Percentiles rank a stretch among this genome's conserved stretches.
These are phyloP conservation scores for Neocloeon triangulifer DNA, from an alignment of 1,140 invertebrate genomes.

Conservation along the genomic window DNA sequence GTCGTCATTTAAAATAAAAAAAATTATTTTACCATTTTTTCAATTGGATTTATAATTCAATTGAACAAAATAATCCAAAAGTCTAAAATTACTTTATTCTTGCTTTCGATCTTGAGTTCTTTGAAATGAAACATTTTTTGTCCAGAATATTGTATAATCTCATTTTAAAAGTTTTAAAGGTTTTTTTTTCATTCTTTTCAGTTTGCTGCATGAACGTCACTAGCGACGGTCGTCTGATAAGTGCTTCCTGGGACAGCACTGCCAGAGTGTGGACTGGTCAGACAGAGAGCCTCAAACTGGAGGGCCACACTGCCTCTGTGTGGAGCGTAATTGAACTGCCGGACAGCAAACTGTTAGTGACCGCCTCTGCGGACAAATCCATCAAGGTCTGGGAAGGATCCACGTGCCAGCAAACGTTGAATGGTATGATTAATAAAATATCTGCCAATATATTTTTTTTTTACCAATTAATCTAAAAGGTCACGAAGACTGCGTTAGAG, in stretches of 20 bases:
- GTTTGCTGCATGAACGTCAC: constrained; percentile 40
- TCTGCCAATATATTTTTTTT: not conserved
- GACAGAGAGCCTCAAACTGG: constrained; percentile 23
- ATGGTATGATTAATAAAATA: constrained; percentile 18
- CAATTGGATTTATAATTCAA: no score
- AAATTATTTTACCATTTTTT: no score
- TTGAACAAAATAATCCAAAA: no score
- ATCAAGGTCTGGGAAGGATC: constrained; percentile 61
- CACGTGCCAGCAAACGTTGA: constrained; percentile 21
- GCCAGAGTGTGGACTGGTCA: constrained; percentile 48
- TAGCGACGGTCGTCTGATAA: constrained; percentile 30
- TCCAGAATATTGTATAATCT: not conserved
- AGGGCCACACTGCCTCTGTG: constrained; percentile 66
- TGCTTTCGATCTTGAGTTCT: no score
- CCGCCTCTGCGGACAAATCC: constrained; percentile 76
- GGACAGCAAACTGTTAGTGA: constrained; percentile 36
- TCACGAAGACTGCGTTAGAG: constrained; percentile 80
- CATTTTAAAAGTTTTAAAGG: constrained; percentile 1
- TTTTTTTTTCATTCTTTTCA: constrained; percentile 14
- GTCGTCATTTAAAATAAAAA: no score
- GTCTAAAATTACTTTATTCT: no score
- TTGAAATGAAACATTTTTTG: not conserved
- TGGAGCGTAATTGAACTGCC: constrained; percentile 56
- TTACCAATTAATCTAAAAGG: constrained; percentile 23
- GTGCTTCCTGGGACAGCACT: constrained; percentile 79